Base-by-base conservation (phyloP, 2,888 invertebrate species). In the Metopia argyrocephala region DNA sequence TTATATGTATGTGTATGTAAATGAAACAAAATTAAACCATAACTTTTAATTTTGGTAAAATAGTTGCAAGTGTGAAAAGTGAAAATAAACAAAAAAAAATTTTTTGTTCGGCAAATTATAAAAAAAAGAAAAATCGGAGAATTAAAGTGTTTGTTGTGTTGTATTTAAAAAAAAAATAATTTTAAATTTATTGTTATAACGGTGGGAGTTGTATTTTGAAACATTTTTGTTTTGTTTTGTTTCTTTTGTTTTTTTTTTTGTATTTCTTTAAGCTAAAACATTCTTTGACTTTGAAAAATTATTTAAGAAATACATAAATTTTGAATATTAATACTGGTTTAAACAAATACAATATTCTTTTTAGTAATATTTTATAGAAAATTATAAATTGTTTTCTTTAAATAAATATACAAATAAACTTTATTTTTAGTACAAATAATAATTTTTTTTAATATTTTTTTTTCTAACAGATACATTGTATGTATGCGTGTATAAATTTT, bases 121-220 rank as follows among this genome's bases (percentile, higher is more conserved):
- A 45, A 52, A 45, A 71, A 27, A 21, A 38, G 0, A 38, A 38
- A 9, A 38, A 15, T 38, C 12, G 9, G 4, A 15, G 3, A 38
- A 15, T 38, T 38, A 3, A 15, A 18, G 20, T 7, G 46, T 62
- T 6, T 46, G 15, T 27, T 1, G 21, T 1, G 21, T 3, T 31
- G 9, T 7, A 9, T 57, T n/a, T 57, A 66, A 7, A 25, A 52
- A 28, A 28, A 61, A 28, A 64, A 50, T 59, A 46, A 50, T 20
- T 23, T 21, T 15, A 45, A 61, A 71, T 38, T 21, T 59, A 56
- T 65, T 57, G 12, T 46, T 18, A 38, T 25, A 65, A 78, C 66
- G 61, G 71, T 78, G 78, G 71, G 71, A 65, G 31, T 31, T 66
- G 54, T 61, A 27, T 9, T 76, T 50, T n/a, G n/a, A n/a, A n/a